Conservation (phyloP, 2,113 vertebrate genomes). For the Peromyscus leucopus region DNA sequence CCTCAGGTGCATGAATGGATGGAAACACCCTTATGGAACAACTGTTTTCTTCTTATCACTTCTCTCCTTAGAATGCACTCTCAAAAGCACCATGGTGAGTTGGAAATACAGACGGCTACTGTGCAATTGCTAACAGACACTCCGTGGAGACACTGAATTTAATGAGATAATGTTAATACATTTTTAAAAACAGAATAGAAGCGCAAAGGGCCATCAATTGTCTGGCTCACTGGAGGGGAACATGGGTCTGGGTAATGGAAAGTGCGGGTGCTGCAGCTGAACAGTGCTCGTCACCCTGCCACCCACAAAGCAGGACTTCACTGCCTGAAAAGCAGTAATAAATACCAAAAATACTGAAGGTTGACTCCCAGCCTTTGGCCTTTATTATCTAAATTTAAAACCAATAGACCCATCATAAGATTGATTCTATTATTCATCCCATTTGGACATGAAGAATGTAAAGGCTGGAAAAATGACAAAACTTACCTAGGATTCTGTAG, state of each 20-base stretch:
- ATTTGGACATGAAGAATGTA: constrained; percentile 22
- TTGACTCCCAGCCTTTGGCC: neutral
- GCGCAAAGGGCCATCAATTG: constrained; percentile 55
- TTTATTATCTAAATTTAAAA: neutral
- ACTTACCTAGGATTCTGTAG: neutral
- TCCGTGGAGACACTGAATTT: constrained; percentile 14
- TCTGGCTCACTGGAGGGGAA: constrained; percentile 62
- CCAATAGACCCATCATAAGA: neutral
- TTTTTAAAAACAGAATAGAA: constrained; percentile 60
- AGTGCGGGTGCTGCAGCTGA: constrained; percentile 9
- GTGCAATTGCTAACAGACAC: constrained; percentile 36
- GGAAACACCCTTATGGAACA: neutral
- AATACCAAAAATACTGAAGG: neutral
- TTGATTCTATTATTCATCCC: neutral
- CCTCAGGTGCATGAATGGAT: neutral
- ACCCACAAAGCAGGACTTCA: neutral
- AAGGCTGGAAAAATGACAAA: neutral
- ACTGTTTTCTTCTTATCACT: constrained; percentile 10
- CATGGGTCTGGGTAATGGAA: constrained; percentile 36
- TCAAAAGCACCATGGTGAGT: neutral
- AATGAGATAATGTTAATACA: constrained; percentile 63
- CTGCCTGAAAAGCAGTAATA: neutral
- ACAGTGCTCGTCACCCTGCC: neutral
- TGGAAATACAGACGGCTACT: constrained; percentile 48
- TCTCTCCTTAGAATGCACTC: neutral